Evolutionary conservation across 2,113 vertebrate species (phyloP).

Genomic region (Nothocercus julius): DNA sequence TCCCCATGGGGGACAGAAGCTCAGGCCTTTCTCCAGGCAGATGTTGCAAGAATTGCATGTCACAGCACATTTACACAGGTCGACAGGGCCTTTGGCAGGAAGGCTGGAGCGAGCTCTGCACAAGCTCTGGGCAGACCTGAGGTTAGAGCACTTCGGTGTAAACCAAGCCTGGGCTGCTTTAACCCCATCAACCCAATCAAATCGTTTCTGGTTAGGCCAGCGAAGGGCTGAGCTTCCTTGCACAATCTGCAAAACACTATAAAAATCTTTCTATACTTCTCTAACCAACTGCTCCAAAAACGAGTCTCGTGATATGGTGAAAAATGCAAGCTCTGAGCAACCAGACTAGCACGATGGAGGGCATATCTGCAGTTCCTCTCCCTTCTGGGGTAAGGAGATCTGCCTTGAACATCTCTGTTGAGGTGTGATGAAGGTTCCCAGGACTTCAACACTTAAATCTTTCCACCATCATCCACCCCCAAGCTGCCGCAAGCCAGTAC

Average conservation of each 20-base stretch:
- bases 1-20: fast-evolving
- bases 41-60: fast-evolving
- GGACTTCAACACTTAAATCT: neutral
- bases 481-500: neutral
- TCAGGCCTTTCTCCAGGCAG: neutral
- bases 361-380: neutral
- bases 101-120: fast-evolving
- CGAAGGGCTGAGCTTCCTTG: neutral
- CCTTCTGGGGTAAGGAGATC: neutral
- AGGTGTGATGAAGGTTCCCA: neutral
- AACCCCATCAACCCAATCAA: neutral
- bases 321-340: neutral
- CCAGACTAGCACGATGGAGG: neutral
- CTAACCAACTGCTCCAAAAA: neutral
- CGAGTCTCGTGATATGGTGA: neutral
- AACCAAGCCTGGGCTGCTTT: neutral
- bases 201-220: neutral
- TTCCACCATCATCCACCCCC: neutral
- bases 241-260: neutral
- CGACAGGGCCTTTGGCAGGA: neutral
- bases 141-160: neutral
- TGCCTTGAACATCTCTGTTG: neutral
- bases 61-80: neutral
- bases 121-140: neutral
- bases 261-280: neutral